Evolutionary conservation across 1,140 invertebrate species (phyloP).

Genomic region (Hylaeus volcanicus): DNA sequence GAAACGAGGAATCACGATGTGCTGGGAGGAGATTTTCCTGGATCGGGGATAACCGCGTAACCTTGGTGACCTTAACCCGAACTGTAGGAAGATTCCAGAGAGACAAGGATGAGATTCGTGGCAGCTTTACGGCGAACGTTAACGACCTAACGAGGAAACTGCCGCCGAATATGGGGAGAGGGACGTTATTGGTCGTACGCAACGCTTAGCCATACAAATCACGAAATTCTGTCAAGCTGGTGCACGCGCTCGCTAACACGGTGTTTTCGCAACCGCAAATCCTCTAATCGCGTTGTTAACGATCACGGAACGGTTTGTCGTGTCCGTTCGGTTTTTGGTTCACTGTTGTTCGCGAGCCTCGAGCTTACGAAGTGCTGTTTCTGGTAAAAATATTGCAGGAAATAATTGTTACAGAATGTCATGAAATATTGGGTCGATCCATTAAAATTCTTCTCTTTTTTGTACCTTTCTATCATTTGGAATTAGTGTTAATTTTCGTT

Average conservation of each 20-base stretch:
- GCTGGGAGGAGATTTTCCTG: not conserved
- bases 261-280: not conserved
- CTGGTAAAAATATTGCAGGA: too few relatives aligned
- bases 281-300: not conserved
- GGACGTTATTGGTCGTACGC: constrained; percentile 26
- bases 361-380: too few relatives aligned
- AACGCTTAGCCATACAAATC: constrained; percentile 44
- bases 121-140: constrained; percentile 46
- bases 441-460: too few relatives aligned
- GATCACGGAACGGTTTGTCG: not conserved
- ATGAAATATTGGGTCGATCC: too few relatives aligned
- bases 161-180: constrained; percentile 19
- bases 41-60: constrained; percentile 36
- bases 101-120: constrained; percentile 44
- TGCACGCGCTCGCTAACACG: too few relatives aligned
- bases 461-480: too few relatives aligned
- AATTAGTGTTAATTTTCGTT: too few relatives aligned
- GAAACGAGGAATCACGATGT: not conserved
- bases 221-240: constrained; percentile 37
- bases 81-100: not conserved
- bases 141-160: constrained; percentile 46
- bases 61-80: constrained; percentile 50
- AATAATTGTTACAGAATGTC: too few relatives aligned
- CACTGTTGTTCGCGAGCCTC: not conserved
- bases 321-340: not conserved